Percentiles rank a stretch among this genome's conserved stretches.
Conservation (phyloP, 2,113 vertebrate species). For the Numenius arquata region DNA sequence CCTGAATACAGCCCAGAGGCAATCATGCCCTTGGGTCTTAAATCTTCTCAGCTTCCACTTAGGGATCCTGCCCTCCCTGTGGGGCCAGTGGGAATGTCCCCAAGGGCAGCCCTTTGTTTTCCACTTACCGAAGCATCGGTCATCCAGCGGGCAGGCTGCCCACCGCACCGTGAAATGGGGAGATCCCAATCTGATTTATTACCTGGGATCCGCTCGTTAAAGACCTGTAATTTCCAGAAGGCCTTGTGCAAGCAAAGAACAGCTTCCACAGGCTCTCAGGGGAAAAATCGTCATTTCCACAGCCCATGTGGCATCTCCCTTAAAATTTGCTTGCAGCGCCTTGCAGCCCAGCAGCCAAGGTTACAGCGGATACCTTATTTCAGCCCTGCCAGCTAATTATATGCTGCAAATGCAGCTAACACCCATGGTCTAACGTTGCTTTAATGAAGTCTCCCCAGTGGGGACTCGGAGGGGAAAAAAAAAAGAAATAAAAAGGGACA, state of each 20-base stretch:
- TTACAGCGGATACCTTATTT: background rate
- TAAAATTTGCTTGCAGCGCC: background rate
- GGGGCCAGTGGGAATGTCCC: background rate
- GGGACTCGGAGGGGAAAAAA: background rate
- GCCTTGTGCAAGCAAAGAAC: background rate
- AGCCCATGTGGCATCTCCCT: background rate
- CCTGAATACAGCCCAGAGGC: background rate
- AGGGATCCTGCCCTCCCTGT: background rate
- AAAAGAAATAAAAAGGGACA: background rate
- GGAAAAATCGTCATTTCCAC: background rate
- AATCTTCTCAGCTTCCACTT: background rate
- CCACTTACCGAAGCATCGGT: background rate
- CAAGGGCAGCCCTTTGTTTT: background rate
- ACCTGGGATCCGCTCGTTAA: background rate
- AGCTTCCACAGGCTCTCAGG: background rate
- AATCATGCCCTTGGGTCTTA: background rate
- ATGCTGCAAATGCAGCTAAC: background rate
- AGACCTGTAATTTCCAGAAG: background rate
- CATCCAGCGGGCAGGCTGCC: background rate
- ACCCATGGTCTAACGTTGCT: background rate
- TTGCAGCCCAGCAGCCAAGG: background rate
- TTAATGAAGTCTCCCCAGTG: constrained; percentile 1
- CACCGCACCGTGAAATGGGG: rapidly evolving
- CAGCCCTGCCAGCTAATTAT: background rate
- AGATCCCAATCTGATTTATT: background rate